A percentile compares a stretch with the other conserved stretches of the same genome.
Conservation (phyloP, 2,797 vertebrate genomes). For the Typhlichthys subterraneus region DNA sequence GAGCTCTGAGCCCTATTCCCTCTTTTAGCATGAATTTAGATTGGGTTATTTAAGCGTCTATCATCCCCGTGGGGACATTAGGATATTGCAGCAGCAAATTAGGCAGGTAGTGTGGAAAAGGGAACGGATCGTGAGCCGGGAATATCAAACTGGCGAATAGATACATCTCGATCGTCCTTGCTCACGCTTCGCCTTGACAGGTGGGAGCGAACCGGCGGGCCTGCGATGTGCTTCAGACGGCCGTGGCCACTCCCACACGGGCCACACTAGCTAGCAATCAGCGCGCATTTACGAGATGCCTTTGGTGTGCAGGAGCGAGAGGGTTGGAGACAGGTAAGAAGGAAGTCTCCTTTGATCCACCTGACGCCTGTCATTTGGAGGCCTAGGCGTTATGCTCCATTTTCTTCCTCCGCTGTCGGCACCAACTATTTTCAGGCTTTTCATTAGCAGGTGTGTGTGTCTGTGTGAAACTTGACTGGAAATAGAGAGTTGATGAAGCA, state of each 20-base stretch:
- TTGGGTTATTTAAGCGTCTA: not conserved
- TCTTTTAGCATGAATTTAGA: conserved; percentile 28
- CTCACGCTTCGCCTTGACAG: conserved; percentile 4
- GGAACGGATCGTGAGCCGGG: not conserved
- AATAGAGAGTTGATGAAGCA: conserved; percentile 39
- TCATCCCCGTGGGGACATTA: too few relatives aligned
- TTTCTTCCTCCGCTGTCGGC: conserved; percentile 43
- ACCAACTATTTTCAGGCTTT: conserved; percentile 53
- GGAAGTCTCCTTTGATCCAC: conserved; percentile 47
- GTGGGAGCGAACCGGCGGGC: not conserved
- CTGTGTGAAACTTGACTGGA: conserved; percentile 8
- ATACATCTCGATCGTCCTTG: not conserved
- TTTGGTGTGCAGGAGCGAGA: conserved; percentile 34
- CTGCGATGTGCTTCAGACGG: not conserved
- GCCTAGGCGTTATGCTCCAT: conserved; percentile 61
- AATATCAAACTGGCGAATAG: not conserved
- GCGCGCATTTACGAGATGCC: conserved; percentile 31
- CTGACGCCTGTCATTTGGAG: conserved; percentile 49
- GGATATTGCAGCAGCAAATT: too few relatives aligned
- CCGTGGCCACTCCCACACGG: not conserved
- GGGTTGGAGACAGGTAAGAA: conserved; percentile 41
- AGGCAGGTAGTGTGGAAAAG: too few relatives aligned
- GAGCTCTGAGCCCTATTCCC: conserved; percentile 21
- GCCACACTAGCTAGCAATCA: not conserved
- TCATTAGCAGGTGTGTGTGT: conserved; percentile 41